Base-by-base conservation (phyloP, 2,888 invertebrate genomes). In the Tipula lateralis region DNA sequence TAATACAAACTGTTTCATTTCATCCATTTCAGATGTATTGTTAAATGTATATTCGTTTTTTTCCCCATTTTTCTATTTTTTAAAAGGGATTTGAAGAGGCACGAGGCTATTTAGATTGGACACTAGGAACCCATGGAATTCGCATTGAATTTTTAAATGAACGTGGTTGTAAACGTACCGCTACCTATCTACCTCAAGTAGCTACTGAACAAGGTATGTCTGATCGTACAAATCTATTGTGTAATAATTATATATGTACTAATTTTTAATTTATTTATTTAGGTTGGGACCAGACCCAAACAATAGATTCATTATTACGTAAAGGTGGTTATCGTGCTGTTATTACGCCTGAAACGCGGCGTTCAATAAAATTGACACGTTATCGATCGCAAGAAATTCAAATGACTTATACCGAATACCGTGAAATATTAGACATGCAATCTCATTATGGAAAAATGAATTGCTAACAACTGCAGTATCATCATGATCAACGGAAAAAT, bases 231-330 rank as follows among this genome's bases (percentile, higher is more conserved):
- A 84, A 80, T 81, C 39, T 81, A 44, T 85, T n/a, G n/a, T n/a
- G n/a, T n/a, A n/a, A n/a, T 66, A 84, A 83, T 32, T 66, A 80
- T 81, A 66, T 82, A 83, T 85, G 19, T n/a, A n/a, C 19, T 85
- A 84, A 16, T 84, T 32, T 66, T 84, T 84, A 7, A 1, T 36
- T 36, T 36, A 1, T 36, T 7, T 36, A 9, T 84, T 32, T 29
- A 84, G 99, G 99, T 88, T 99, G 99, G 99, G 97, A 99, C 93
- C 97, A 97, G 91, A 93, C 96, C 87, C 98, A 99, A 91, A 99
- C 99, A 29, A 98, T 99, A 88, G 99, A 99, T 91, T 98, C 99
- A 66, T 92, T 99, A 86, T 93, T 99, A 86, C 94, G 98, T 87
- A 99, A 99, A 91, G 99, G 99, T 87, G 99, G 99, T 83, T 99